Base-by-base conservation (phyloP, 35 echinoderm and acorn worm species). In the Stichopus chloronotus region DNA sequence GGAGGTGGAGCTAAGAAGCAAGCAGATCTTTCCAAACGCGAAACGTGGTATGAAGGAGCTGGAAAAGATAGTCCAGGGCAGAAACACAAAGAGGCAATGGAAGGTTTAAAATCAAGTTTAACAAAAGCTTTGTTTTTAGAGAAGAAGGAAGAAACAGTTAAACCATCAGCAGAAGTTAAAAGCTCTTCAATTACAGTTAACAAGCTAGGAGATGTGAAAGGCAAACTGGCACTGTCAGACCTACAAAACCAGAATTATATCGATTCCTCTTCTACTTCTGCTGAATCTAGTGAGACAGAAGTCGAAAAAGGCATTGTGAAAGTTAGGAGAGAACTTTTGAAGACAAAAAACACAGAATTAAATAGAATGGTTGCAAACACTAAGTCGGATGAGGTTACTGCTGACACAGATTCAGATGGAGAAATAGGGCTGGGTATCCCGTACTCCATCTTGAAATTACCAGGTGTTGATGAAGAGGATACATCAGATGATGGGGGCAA, bases 191-290 rank as follows among this genome's bases (percentile, higher is more conserved):
- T n/a, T 55, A 83, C 16, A 52, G 17, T 43, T 8, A 71, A 65
- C 65, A 85, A 58, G 17, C 17, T 85, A 22, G 54, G 53, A 21
- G 82, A 58, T 58, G 57, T 8, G 6, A 89, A 89, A 25, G 24
- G 87, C 2, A 65, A 25, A n/a, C 86, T 88, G 9, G 61, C 25
- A 21, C 58, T 88, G 5, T 91, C 88, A 20, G 88, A 91, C 65
- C 17, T 91, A 14, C 90, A 91, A 53, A 91, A 91, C 19, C 90
- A 91, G 58, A 91, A 91, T 22, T 91, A 91, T 25, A 91, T 91
- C 53, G 72, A 91, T 8, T 9, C 88, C 16, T 74, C 59, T 59
- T 91, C 90, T 2, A 78, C 69, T 58, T 78, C 90, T 52, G 74
- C 90, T 0, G 72, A 79, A 79, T 59, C 71, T 8, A 89, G 87